Conservation (phyloP, 2,888 invertebrate genomes). For the Pseudanteris insignis region DNA sequence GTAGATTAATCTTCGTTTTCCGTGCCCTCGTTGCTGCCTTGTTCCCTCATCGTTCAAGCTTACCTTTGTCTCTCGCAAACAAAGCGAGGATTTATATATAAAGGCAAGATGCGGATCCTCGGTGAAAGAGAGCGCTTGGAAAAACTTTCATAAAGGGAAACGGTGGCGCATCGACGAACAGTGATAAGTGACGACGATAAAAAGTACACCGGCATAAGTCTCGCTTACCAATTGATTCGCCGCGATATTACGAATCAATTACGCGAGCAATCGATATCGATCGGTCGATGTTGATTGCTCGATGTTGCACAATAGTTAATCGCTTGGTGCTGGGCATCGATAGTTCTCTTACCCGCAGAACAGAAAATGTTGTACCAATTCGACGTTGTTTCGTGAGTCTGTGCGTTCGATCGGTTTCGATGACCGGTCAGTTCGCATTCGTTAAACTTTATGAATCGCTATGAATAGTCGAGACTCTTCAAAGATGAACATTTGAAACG, state of each 20-base stretch:
- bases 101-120: no score
- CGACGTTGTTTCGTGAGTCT: slow-evolving; percentile 13
- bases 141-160: slow-evolving; percentile 41
- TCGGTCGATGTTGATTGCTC: slow-evolving; percentile 7
- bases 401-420: no score
- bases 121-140: slow-evolving; percentile 27
- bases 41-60: slow-evolving; percentile 30
- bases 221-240: slow-evolving; percentile 24
- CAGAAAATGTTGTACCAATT: no score
- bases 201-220: slow-evolving; percentile 31
- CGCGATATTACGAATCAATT: slow-evolving; percentile 32
- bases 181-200: slow-evolving; percentile 43
- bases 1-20: slow-evolving; percentile 42
- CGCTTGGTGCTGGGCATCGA: no score
- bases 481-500: no score
- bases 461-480: no score
- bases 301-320: no score
- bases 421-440: no score
- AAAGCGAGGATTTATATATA: slow-evolving; percentile 34
- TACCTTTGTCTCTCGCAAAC: slow-evolving; percentile 43
- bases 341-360: no score
- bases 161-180: slow-evolving; percentile 26
- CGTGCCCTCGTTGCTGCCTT: slow-evolving; percentile 19
- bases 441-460: no score
- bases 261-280: slow-evolving; percentile 12